A percentile compares a stretch with the other conserved stretches of the same genome.
Conservation (phyloP, 2,113 vertebrate species). For the Apteryx owenii region DNA sequence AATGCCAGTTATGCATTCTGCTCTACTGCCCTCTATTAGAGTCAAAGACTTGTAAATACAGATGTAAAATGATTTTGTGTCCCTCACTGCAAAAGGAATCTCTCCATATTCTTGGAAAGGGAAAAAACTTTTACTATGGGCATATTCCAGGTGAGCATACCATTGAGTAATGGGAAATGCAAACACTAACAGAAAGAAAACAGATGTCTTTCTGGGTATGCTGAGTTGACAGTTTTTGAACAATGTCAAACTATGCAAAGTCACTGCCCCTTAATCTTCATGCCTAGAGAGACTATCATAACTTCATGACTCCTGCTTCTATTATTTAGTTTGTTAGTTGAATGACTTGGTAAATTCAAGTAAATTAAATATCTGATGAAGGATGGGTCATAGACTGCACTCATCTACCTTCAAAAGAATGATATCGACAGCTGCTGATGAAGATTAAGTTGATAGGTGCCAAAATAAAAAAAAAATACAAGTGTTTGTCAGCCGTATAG, state of each 20-base stretch:
- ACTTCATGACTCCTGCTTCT: neutral
- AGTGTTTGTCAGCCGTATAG: constrained; percentile 14
- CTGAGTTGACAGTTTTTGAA: neutral
- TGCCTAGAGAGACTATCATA: neutral
- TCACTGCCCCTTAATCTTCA: neutral
- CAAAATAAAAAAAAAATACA: neutral
- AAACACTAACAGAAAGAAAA: neutral
- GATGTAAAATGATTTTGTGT: neutral
- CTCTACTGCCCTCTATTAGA: neutral
- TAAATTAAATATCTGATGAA: constrained; percentile 19
- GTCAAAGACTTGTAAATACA: neutral
- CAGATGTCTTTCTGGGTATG: neutral
- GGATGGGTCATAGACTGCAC: neutral
- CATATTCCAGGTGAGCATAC: neutral
- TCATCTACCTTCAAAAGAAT: neutral
- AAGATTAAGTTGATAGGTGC: constrained; percentile 38
- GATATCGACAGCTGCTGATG: neutral
- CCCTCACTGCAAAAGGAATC: neutral
- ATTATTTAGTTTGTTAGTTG: neutral
- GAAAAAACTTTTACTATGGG: neutral
- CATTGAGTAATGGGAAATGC: neutral
- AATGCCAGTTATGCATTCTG: neutral
- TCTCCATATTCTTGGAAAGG: neutral
- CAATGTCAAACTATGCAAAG: neutral
- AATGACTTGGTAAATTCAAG: constrained; percentile 8